phyloP scores from a whole-genome alignment of 2,888 invertebrate species.

The Psococerastis gibbosa region DNA sequence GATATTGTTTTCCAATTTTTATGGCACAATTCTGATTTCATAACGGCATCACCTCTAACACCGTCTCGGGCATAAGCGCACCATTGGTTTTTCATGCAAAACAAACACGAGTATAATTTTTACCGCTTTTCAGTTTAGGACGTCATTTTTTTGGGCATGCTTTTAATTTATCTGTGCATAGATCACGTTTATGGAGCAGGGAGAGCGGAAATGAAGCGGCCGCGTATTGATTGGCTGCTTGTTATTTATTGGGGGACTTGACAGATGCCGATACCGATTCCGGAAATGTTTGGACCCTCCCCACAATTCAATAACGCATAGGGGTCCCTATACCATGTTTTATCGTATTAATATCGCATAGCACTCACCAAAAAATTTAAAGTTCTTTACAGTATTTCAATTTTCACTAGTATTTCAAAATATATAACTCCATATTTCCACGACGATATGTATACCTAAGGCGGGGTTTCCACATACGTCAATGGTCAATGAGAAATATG shows the following conservation, averaged over 20 bases:
- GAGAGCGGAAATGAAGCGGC: conserved; percentile 9
- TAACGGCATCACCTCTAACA: neutral
- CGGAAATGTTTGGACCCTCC: too few relatives aligned
- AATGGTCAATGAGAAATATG: too few relatives aligned
- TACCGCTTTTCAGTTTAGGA: conserved; percentile 11
- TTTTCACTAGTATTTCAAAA: too few relatives aligned
- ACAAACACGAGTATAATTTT: conserved; percentile 7
- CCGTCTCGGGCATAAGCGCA: conserved; percentile 2
- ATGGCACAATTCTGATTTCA: conserved; percentile 11
- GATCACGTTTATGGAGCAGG: conserved; percentile 7
- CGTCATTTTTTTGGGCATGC: conserved; percentile 6
- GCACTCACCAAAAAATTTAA: too few relatives aligned
- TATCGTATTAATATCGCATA: too few relatives aligned
- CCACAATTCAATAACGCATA: too few relatives aligned
- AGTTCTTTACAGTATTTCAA: neutral
- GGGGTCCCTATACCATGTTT: too few relatives aligned
- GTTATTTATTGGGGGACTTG: too few relatives aligned
- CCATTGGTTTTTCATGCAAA: neutral
- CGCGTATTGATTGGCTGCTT: conserved; percentile 10
- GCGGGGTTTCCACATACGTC: too few relatives aligned
- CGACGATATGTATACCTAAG: too few relatives aligned
- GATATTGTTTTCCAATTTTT: conserved; percentile 11
- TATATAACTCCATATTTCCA: too few relatives aligned
- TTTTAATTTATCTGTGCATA: conserved; percentile 10
- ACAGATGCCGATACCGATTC: too few relatives aligned